Evolutionary conservation across 2,888 invertebrate species (phyloP), one percentile per base, ranked within the genome.

Genomic region (Acanthopleura granulata): DNA sequence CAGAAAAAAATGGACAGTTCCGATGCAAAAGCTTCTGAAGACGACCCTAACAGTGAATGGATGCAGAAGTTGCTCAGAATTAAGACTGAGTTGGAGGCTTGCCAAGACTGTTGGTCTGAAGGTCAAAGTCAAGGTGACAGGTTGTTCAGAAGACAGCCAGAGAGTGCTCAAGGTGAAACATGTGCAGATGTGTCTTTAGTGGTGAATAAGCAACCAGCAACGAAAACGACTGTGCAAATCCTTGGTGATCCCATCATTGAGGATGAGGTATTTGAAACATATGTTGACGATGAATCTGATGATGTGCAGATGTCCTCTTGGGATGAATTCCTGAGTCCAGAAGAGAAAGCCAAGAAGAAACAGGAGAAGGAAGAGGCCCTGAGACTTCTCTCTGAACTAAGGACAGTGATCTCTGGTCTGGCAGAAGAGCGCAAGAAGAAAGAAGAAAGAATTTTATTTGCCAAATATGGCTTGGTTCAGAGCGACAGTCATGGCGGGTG

Each of bases 91-190:
- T 80, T 88, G 15, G 82, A 81, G 18, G 85, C 88, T 11, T 85
- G 88, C 77, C 80, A 81, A 75, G 85, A 84, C 29, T 88, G 88
- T 74, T 86, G 83, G 84, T 85, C 86, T 61, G 86, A 86, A 72
- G 83, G 83, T 49, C 57, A 82, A 18, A 78, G 61, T 62, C 80
- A 83, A 49, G n/a, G 16, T n/a, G 49, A 71, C 18, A 71, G 49
- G 25, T 18, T 40, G 9, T 49, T 71, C 18, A 71, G 30, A 40
- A 49, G 14, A 29, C 25, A 71, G 18, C 30, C 66, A 66, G 27
- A 16, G 16, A n/a, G 25, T 25, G n/a, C 57, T n/a, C 6, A 57
- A 57, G 40, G 40, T 40, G 40, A 40, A 40, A 40, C 40, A 9
- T 9, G 9, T 40, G 40, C 4, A 40, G 9, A 40, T 3, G 40